Conservation (phyloP, 2,113 vertebrate genomes). For the Neoarius graeffei region DNA sequence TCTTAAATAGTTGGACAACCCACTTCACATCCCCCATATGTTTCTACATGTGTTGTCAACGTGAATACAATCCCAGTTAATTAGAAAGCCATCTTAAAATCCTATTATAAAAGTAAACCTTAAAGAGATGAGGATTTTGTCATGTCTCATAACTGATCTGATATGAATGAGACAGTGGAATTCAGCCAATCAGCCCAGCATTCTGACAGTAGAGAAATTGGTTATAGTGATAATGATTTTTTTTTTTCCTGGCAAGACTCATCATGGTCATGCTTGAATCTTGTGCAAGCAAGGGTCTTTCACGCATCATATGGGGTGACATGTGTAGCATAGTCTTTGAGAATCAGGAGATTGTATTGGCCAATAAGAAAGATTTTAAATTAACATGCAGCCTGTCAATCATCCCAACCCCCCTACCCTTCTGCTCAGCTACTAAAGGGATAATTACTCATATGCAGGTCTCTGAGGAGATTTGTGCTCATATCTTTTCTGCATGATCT, state of each 20-base stretch:
- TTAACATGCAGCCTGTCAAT: slow-evolving; percentile 42
- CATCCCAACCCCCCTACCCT: slow-evolving; percentile 22
- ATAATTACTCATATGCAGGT: not conserved
- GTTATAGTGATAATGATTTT: slow-evolving; percentile 38
- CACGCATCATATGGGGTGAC: slow-evolving; percentile 55
- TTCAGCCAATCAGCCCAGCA: not conserved
- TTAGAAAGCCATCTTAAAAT: no score
- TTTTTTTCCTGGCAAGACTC: slow-evolving; percentile 6
- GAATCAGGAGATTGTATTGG: slow-evolving; percentile 49
- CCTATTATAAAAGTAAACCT: not conserved
- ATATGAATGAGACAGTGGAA: not conserved
- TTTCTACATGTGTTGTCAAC: not conserved
- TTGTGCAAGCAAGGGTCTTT: slow-evolving; percentile 21
- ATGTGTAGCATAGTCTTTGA: slow-evolving; percentile 13
- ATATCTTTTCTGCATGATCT: not conserved
- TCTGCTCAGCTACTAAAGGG: slow-evolving; percentile 7
- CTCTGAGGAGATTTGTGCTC: not conserved
- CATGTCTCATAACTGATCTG: not conserved
- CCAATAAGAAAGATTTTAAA: slow-evolving; percentile 48
- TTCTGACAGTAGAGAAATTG: slow-evolving; percentile 6
- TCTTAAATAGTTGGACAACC: not conserved
- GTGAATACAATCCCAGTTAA: not conserved
- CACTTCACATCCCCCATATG: not conserved
- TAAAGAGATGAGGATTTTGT: slow-evolving; percentile 6
- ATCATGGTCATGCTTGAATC: not conserved